These are phyloP conservation scores for Malthinus flaveolus DNA, from an alignment of 2,888 invertebrate species.

Conservation along the genomic window DNA sequence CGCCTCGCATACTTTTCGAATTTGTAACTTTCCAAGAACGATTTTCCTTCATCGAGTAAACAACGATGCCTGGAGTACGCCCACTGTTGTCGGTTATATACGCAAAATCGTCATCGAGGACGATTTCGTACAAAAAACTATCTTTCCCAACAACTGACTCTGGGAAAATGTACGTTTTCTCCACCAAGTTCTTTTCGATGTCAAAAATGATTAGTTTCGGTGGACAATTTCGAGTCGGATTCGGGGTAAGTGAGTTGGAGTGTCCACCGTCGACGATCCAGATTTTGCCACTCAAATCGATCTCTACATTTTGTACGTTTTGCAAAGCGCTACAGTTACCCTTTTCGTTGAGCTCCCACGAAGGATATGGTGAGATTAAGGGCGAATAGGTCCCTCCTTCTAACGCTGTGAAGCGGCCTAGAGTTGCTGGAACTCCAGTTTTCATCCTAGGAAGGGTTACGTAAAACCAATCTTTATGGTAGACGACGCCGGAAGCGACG, in stretches of 20 bases:
- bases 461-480: conserved; percentile 68
- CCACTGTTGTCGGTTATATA: conserved; percentile 74
- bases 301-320: conserved; percentile 75
- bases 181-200: conserved; percentile 61
- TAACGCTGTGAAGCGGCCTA: conserved; percentile 61
- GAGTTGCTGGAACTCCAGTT: conserved; percentile 71
- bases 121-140: conserved; percentile 72
- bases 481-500: conserved; percentile 68
- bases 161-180: conserved; percentile 64
- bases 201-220: conserved; percentile 72
- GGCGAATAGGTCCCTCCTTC: conserved; percentile 60
- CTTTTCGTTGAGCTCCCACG: conserved; percentile 68
- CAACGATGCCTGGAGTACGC: conserved; percentile 69
- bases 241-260: conserved; percentile 61
- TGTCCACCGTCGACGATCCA: conserved; percentile 73
- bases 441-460: conserved; percentile 71
- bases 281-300: conserved; percentile 70
- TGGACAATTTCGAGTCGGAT: conserved; percentile 62
- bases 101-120: conserved; percentile 71
- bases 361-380: conserved; percentile 68
- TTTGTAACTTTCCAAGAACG: conserved; percentile 74
- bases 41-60: conserved; percentile 66
- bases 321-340: conserved; percentile 72
- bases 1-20: conserved; percentile 64
- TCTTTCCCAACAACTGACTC: conserved; percentile 61